A percentile compares a stretch with the other conserved stretches of the same genome.
Conservation (phyloP, 92 coral and sea anemone species). For the Bergia sp. region DNA sequence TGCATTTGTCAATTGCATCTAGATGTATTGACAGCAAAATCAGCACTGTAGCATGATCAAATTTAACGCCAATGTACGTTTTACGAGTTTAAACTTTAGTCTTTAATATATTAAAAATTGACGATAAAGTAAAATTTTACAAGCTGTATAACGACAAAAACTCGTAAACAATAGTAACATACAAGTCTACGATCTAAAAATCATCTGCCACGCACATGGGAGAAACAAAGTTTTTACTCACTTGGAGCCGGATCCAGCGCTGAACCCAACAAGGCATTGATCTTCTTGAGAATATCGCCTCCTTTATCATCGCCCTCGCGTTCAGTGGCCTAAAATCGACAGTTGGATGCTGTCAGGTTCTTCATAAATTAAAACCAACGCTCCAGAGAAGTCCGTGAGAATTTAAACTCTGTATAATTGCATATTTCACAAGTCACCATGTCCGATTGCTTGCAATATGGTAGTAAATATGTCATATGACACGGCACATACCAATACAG, state of each 20-base stretch:
- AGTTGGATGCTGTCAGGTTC: background rate
- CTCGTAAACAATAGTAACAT: no score
- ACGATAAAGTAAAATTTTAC: background rate
- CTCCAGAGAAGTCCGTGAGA: background rate
- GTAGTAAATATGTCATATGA: slow-evolving; percentile 2
- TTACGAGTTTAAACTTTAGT: no score
- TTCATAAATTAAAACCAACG: background rate
- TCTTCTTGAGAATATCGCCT: slow-evolving; percentile 67
- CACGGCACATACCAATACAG: slow-evolving; percentile 15
- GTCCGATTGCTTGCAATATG: slow-evolving; percentile 23
- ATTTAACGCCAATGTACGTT: no score
- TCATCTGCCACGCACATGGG: background rate
- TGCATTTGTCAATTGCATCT: background rate
- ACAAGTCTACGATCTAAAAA: background rate
- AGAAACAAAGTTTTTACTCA: slow-evolving; percentile 47
- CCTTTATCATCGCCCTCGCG: slow-evolving; percentile 47
- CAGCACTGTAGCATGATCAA: no score
- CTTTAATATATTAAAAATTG: no score
- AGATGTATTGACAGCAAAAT: no score
- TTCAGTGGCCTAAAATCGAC: slow-evolving; percentile 22
- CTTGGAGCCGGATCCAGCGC: slow-evolving; percentile 81
- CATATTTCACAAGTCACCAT: slow-evolving; percentile 24
- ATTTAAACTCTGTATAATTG: background rate
- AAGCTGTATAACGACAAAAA: no score
- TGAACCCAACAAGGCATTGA: slow-evolving; percentile 85